Base-by-base conservation (phyloP, 2,113 vertebrate genomes). In the Halichoeres trimaculatus region DNA sequence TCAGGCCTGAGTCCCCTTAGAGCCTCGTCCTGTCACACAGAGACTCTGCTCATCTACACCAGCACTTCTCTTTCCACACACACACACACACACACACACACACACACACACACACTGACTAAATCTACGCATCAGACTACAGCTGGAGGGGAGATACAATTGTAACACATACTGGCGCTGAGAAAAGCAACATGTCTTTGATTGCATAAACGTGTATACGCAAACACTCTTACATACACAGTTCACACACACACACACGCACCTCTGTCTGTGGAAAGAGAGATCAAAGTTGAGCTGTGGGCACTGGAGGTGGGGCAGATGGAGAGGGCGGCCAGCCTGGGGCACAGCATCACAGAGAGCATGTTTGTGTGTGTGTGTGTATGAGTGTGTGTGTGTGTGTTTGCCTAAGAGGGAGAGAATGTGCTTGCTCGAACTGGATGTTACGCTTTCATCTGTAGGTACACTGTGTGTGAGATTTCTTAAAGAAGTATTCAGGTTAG, bases 241-340 rank as follows among this genome's bases (percentile, higher is more conserved):
- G 67, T 72, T 80, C 76, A 75, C 81, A 81, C 71, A 80, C 69
- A 81, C 77, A 40, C 70, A 80, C 74, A 82, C 78, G 40, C 43
- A 70, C 64, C 78, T 75, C 54, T 65, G 78, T 80, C 75, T 84
- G 67, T 78, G 63, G 79, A 73, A 88, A 81, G 75, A 74, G 77
- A 81, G 90, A 93, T 93, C 90, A 93, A 93, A 93, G 90, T 91
- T 89, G 91, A 88, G 90, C 85, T 89, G 81, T 88, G 87, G 88
- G 87, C 88, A 85, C 84, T 84, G 80, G 84, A 91, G 90, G 85
- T 88, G 85, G 89, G 88, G 91, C 85, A 87, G 91, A 87, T 87
- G 88, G 89, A 84, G 89, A 90, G 85, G 84, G 86, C 81, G 75
- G 85, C 87, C 82, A 86, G 88, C 91, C 91, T 66, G 88, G 86